A percentile compares a stretch with the other conserved stretches of the same genome.
Conservation (phyloP, 37 sponge, comb jelly and placozoan genomes). For the Chondrosia reniformis region DNA sequence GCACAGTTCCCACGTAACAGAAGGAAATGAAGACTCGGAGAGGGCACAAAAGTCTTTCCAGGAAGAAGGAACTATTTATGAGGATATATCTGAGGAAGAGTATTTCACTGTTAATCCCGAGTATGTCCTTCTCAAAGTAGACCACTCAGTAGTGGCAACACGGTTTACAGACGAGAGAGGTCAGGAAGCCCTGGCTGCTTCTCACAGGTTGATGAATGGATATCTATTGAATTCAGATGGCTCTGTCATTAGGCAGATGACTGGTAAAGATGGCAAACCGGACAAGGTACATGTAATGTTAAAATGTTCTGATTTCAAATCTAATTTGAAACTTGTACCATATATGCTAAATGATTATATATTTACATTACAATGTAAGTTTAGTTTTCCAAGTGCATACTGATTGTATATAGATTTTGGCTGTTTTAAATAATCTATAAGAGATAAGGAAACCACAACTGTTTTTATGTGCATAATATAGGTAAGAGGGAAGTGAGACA, state of each 20-base stretch:
- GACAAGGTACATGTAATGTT: slow-evolving; percentile 52
- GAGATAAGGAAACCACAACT: too few species aligned
- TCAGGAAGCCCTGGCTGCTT: slow-evolving; percentile 48
- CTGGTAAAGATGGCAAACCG: slow-evolving; percentile 41
- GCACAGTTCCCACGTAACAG: slow-evolving; percentile 1
- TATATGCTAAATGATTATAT: too few species aligned
- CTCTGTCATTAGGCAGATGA: slow-evolving; percentile 33
- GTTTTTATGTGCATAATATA: too few species aligned
- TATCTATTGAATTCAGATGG: slow-evolving; percentile 45
- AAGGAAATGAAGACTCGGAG: slow-evolving; percentile 14
- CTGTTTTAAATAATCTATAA: too few species aligned
- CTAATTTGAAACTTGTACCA: too few species aligned
- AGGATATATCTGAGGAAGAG: slow-evolving; percentile 24
- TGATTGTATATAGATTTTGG: too few species aligned
- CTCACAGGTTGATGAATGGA: slow-evolving; percentile 69
- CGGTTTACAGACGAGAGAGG: slow-evolving; percentile 48
- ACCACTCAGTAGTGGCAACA: slow-evolving; percentile 74
- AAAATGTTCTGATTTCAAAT: background rate
- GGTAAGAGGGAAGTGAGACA: too few species aligned
- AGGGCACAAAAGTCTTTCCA: background rate
- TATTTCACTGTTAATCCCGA: slow-evolving; percentile 73
- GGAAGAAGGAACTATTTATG: slow-evolving; percentile 11
- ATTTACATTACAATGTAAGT: too few species aligned
- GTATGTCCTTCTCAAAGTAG: slow-evolving; percentile 56
- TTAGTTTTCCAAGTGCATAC: too few species aligned